phyloP scores from a whole-genome alignment of 2,888 invertebrate genomes.

The Eilema sororculum region DNA sequence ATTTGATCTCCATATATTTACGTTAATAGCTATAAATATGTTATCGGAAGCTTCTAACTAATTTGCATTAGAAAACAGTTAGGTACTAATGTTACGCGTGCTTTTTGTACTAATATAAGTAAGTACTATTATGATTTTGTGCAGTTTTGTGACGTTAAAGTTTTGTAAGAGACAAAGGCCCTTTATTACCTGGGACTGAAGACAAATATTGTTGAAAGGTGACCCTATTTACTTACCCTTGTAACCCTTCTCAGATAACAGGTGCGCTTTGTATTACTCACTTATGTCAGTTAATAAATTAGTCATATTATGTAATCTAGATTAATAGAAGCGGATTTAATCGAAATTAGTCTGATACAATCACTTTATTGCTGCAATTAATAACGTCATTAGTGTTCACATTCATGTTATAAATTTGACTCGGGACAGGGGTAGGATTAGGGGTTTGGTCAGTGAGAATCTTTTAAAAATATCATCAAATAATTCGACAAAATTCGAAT shows the following conservation, averaged over 20 bases:
- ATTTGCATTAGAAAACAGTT: slow-evolving; percentile 28
- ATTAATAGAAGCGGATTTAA: neutral
- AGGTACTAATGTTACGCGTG: slow-evolving; percentile 20
- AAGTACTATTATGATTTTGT: neutral
- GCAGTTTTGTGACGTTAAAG: neutral
- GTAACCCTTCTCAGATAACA: neutral
- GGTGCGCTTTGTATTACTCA: neutral
- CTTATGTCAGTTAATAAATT: neutral
- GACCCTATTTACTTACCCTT: neutral
- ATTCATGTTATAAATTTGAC: neutral
- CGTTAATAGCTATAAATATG: slow-evolving; percentile 24
- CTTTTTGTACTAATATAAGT: slow-evolving; percentile 1
- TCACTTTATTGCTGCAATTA: neutral
- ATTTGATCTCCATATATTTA: slow-evolving; percentile 26
- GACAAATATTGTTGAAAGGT: neutral
- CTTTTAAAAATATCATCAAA: too few relatives aligned
- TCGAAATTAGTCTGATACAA: neutral
- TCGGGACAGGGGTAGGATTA: too few relatives aligned
- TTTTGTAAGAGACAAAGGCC: too few relatives aligned
- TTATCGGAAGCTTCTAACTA: slow-evolving; percentile 32
- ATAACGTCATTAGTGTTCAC: neutral
- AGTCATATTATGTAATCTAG: neutral
- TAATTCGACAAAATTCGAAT: too few relatives aligned
- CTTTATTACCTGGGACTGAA: too few relatives aligned
- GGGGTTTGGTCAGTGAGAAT: too few relatives aligned